Evolutionary conservation across 2,113 vertebrate genomes (phyloP), one percentile per base, ranked within the genome.

Genomic region (Promerops cafer): DNA sequence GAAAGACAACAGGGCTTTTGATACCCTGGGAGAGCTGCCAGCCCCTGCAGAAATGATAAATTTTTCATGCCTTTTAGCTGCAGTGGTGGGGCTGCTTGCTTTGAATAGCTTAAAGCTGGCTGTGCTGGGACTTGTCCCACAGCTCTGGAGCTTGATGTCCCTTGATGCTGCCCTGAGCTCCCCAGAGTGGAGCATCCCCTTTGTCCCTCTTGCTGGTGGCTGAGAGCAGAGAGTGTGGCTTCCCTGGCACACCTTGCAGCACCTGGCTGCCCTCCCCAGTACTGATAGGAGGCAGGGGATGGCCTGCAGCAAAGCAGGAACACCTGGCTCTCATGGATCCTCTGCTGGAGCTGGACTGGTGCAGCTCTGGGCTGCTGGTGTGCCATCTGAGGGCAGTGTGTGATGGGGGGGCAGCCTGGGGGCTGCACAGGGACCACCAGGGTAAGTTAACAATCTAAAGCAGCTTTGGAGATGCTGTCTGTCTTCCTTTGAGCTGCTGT

Each of bases 381-480:
- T 69, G 54, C 72, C 24, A 1, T 26, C n/a, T 4, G 4, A 72
- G 74, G 40, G 72, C 81, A 49, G 3, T 3, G 10, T 45, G 27
- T 63, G 70, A 17, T 49, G 49, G 23, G 42, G 40, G 75, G 72
- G 35, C 4, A 4, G 13, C 0, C 0, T 19, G 35, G 37, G 68
- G 42, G 49, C 50, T 74, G 30, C 40, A 16, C 5, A 8, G 40
- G 24, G 31, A 18, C 44, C 20, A 30, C 47, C 64, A 17, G 44
- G 6, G 24, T 0, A 1, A 61, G 23, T 30, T 0, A 3, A 14
- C 28, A 5, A 8, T 39, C 56, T 68, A 10, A 56, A 85, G 10
- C 6, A 80, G 59, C n/a, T 83, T 90, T 52, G 31, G 40, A 40
- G 66, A 28, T 79, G 44, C 28, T 42, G 7, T 44, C 16, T 56